Base-by-base conservation (phyloP, 2,888 invertebrate genomes). In the Buathra laborator region DNA sequence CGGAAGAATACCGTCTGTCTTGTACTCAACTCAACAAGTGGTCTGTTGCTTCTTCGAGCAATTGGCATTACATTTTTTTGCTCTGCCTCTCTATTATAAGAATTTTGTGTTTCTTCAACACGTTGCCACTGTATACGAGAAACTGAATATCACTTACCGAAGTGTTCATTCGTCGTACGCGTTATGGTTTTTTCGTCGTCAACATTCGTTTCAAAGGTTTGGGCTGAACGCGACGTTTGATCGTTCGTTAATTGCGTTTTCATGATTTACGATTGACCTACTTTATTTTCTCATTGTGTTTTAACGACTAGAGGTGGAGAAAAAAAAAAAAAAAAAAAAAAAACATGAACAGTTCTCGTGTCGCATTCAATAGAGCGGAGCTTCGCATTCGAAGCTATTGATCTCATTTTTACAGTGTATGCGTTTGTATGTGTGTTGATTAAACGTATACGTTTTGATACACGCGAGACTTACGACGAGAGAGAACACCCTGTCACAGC, bases 331-430 rank as follows among this genome's bases (percentile, higher is more conserved):
- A 75, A 59, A 53, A 44, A 51, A 46, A 64, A 59, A 56, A 78
- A 79, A 82, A 84, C 82, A 90, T 90, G 88, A 90, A 90, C 89
- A 89, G 89, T 88, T 87, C 53, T 19, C 19, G 53, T 43, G 43
- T 87, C 85, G 82, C 66, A 72, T 24, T 76, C 78, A 70, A 80
- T 53, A 67, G 75, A 80, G 77, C 67, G 64, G 83, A 82, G 85
- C 90, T 90, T 91, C 91, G 83, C 91, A 91, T 92, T 91, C 92
- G 91, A 90, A 90, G 89, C 89, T 92, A 93, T 93, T 91, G 93
- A 93, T 93, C 92, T 90, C 89, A 64, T 83, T 86, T 37, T 89
- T 86, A 88, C 75, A 85, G 71, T 75, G 64, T 83, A 80, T 81
- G 77, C 77, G 82, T 89, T 89, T 84, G 72, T 75, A 59, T 83